These are phyloP conservation scores for Trachythela sp. DNA, from an alignment of 64 coral and sea anemone genomes.

Conservation along the genomic window DNA sequence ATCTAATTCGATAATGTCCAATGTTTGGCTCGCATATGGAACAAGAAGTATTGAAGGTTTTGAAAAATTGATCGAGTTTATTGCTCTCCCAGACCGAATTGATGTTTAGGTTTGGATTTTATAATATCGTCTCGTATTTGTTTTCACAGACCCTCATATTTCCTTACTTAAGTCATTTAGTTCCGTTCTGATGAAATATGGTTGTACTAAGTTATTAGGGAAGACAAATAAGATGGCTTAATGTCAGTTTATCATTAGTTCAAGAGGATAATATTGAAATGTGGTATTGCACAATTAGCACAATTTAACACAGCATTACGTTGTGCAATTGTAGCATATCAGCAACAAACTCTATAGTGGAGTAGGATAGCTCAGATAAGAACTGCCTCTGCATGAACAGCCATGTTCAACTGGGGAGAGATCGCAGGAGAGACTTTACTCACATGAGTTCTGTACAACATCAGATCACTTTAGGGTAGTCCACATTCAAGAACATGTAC, in stretches of 20 bases:
- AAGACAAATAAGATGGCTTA: neutral
- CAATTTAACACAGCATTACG: neutral
- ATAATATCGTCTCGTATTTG: neutral
- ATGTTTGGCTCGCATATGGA: too few relatives aligned
- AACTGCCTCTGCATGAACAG: too few relatives aligned
- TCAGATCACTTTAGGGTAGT: too few relatives aligned
- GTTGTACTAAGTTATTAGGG: neutral
- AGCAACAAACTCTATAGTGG: too few relatives aligned
- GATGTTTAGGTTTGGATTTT: neutral
- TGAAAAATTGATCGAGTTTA: neutral
- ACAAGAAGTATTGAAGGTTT: neutral
- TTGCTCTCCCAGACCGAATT: neutral
- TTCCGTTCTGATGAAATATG: slow-evolving; percentile 4
- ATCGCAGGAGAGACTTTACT: too few relatives aligned
- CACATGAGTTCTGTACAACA: too few relatives aligned
- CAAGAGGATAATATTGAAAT: neutral
- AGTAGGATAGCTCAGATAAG: too few relatives aligned
- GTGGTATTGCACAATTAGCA: neutral
- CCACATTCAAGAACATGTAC: too few relatives aligned
- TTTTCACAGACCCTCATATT: neutral
- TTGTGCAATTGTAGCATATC: neutral
- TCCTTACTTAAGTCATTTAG: neutral
- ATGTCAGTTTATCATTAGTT: neutral
- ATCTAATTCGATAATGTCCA: too few relatives aligned
- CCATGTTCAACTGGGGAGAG: too few relatives aligned